Percentiles rank a stretch among this genome's conserved stretches.
Evolutionary conservation across 2,888 invertebrate genomes (phyloP).

Genomic region (Drosophila mimetica): DNA sequence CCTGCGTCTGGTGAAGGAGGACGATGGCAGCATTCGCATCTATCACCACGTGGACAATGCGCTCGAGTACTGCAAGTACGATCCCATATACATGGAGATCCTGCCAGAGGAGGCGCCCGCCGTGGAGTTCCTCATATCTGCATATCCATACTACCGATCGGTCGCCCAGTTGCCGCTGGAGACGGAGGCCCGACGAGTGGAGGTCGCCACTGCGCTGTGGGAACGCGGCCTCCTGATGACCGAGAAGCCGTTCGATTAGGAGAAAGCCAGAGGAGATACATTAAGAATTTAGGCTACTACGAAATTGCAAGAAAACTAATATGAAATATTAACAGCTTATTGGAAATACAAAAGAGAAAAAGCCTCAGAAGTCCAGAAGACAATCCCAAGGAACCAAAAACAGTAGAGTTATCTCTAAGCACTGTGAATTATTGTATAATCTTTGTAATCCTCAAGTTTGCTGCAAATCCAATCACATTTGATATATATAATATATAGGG

Average conservation of each 20-base stretch:
- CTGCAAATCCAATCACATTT: neutral
- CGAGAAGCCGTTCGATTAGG: slow-evolving; percentile 73
- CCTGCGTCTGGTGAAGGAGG: slow-evolving; percentile 87
- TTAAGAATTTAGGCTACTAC: neutral
- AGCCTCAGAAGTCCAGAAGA: neutral
- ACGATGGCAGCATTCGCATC: slow-evolving; percentile 86
- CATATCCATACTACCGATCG: slow-evolving; percentile 91
- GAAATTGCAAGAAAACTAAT: no score
- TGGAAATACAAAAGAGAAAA: neutral
- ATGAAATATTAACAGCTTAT: no score
- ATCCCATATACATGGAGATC: slow-evolving; percentile 91
- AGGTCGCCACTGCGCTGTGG: slow-evolving; percentile 90
- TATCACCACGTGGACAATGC: slow-evolving; percentile 95
- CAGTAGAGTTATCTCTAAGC: neutral
- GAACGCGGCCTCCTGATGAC: slow-evolving; percentile 92
- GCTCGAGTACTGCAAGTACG: slow-evolving; percentile 92
- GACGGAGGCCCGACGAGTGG: slow-evolving; percentile 88
- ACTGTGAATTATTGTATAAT: neutral
- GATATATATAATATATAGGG: neutral
- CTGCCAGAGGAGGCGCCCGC: slow-evolving; percentile 88
- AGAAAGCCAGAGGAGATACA: neutral
- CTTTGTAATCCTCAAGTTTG: neutral
- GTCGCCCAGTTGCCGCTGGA: slow-evolving; percentile 90
- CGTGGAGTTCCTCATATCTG: slow-evolving; percentile 88
- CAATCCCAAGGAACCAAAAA: neutral